These are phyloP conservation scores for Micromys minutus DNA, from an alignment of 2,113 vertebrate genomes.

Conservation along the genomic window DNA sequence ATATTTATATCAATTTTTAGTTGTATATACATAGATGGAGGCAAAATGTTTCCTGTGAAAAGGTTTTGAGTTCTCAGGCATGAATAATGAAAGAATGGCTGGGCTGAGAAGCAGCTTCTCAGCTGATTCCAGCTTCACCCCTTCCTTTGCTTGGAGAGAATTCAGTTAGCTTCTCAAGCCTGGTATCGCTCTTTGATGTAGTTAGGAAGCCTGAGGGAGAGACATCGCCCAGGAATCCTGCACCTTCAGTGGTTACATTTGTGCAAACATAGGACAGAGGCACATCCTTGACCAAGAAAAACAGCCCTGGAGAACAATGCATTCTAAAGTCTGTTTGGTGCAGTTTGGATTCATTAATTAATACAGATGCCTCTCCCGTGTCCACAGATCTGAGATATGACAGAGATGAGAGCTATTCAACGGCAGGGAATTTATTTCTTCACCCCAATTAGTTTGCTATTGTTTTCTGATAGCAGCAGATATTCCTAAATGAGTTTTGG, in stretches of 20 bases:
- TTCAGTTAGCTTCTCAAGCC: slow-evolving; percentile 22
- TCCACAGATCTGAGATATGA: background rate
- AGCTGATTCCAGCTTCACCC: background rate
- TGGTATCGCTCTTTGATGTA: slow-evolving; percentile 56
- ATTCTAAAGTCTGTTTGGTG: slow-evolving; percentile 24
- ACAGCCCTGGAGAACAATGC: slow-evolving; percentile 48
- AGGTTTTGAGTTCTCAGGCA: background rate
- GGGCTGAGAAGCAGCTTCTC: background rate
- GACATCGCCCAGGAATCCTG: background rate
- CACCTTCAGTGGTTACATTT: background rate
- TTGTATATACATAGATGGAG: no score
- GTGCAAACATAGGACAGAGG: background rate
- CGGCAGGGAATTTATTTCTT: background rate
- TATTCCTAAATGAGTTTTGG: slow-evolving; percentile 47
- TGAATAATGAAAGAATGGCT: background rate
- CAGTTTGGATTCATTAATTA: slow-evolving; percentile 49
- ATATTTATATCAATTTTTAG: background rate
- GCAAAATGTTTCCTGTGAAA: background rate
- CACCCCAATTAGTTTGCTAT: slow-evolving; percentile 16
- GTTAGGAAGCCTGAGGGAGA: slow-evolving; percentile 34
- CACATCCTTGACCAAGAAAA: slow-evolving; percentile 10
- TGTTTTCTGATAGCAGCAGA: slow-evolving; percentile 37
- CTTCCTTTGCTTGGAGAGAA: slow-evolving; percentile 29
- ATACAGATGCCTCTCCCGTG: slow-evolving; percentile 13
- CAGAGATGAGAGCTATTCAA: slow-evolving; percentile 1